phyloP scores from a whole-genome alignment of 2,888 invertebrate species.

The Tetragonisca angustula region DNA sequence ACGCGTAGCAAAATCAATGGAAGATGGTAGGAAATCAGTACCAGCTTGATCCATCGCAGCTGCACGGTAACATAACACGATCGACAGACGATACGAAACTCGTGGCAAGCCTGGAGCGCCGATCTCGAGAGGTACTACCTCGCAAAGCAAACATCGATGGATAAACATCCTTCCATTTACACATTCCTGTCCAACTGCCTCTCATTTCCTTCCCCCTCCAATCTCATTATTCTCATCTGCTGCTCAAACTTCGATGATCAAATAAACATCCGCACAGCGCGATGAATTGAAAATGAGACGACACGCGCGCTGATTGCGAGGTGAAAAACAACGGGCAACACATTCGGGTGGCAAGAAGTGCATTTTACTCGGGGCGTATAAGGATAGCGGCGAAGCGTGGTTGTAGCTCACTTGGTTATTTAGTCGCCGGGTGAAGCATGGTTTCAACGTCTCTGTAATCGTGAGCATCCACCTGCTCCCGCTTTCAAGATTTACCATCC shows the following conservation, averaged over 20 bases:
- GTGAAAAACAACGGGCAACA: neutral
- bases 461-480: slow-evolving; percentile 67
- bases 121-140: slow-evolving; percentile 10
- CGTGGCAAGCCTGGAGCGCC: neutral
- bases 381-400: neutral
- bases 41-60: neutral
- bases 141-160: slow-evolving; percentile 14
- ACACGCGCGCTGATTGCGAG: neutral
- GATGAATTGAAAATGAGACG: neutral
- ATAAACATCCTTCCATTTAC: slow-evolving; percentile 32
- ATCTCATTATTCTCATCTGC: neutral
- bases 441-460: slow-evolving; percentile 64
- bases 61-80: neutral
- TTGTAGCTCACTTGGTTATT: slow-evolving; percentile 70
- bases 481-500: slow-evolving; percentile 66
- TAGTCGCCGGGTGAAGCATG: slow-evolving; percentile 70
- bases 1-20: neutral
- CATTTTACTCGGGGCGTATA: slow-evolving; percentile 6
- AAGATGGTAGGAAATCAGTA: neutral
- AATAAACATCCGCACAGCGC: neutral
- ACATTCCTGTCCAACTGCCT: neutral
- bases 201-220: neutral
- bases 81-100: neutral
- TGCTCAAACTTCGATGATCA: neutral
- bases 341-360: slow-evolving; percentile 1